Conservation (phyloP, 1,140 invertebrate species). For the Drosophila sturtevanti region DNA sequence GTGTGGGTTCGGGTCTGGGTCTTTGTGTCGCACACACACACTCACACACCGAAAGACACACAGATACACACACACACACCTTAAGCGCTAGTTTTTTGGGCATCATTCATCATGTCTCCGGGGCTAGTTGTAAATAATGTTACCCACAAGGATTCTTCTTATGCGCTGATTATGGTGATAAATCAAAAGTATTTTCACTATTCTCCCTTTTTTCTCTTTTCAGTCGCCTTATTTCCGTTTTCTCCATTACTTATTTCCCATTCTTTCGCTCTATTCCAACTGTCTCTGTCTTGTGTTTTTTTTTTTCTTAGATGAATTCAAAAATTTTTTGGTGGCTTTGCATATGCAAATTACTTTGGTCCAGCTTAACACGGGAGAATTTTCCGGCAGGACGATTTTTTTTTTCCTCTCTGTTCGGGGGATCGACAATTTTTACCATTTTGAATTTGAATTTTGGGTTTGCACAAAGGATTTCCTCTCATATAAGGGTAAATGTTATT, state of each 20-base stretch:
- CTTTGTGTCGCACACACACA: constrained; percentile 14
- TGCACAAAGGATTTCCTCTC: too few relatives aligned
- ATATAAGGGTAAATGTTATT: constrained; percentile 31
- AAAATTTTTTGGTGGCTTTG: constrained; percentile 27
- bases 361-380: constrained; percentile 19
- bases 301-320: background rate
- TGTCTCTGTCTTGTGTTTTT: too few relatives aligned
- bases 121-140: constrained; percentile 77
- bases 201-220: background rate
- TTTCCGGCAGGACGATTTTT: background rate
- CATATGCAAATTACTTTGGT: constrained; percentile 45
- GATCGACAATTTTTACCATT: background rate
- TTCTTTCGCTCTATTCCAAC: background rate
- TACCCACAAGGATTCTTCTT: constrained; percentile 71
- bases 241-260: background rate
- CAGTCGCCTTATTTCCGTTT: too few relatives aligned
- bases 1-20: constrained; percentile 25
- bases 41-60: background rate
- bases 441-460: background rate
- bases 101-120: constrained; percentile 70
- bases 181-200: constrained; percentile 60
- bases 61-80: background rate
- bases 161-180: constrained; percentile 74
- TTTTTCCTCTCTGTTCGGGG: background rate
- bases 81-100: constrained; percentile 23